Conservation (phyloP, 2,888 invertebrate species). For the Heliconius ethilla region DNA sequence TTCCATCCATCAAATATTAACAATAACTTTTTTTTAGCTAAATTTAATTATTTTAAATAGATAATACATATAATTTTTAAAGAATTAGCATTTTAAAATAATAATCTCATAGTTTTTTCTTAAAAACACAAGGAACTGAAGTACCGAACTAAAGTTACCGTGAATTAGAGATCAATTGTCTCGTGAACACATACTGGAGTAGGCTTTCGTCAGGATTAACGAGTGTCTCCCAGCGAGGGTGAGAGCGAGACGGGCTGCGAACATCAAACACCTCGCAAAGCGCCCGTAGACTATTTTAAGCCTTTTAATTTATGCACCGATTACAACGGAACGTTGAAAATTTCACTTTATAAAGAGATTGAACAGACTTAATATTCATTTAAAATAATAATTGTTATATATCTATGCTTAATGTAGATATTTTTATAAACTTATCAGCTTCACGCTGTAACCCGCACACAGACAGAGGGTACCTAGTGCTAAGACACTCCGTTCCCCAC, state of each 20-base stretch:
- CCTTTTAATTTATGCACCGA: conserved; percentile 37
- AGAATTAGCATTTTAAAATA: neutral
- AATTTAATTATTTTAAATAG: neutral
- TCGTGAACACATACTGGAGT: conserved; percentile 29
- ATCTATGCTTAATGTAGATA: neutral
- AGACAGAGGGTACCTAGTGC: too few relatives aligned
- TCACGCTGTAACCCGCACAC: too few relatives aligned
- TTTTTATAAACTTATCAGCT: neutral
- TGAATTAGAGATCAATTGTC: conserved; percentile 28
- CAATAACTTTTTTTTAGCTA: neutral
- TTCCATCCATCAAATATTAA: neutral
- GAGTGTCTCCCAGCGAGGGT: conserved; percentile 23
- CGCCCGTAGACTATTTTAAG: conserved; percentile 31
- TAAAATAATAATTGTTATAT: conserved; percentile 6
- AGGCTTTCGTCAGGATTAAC: conserved; percentile 32
- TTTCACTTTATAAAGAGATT: conserved; percentile 28
- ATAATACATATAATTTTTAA: neutral
- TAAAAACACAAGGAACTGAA: neutral
- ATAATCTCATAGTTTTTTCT: neutral
- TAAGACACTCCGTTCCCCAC: too few relatives aligned
- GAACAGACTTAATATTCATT: conserved; percentile 22
- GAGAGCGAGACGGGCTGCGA: conserved; percentile 33
- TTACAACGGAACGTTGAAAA: conserved; percentile 32
- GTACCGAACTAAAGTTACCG: neutral
- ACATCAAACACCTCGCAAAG: conserved; percentile 31